phyloP scores from a whole-genome alignment of 2,113 vertebrate species.

The Heloderma charlesbogerti region DNA sequence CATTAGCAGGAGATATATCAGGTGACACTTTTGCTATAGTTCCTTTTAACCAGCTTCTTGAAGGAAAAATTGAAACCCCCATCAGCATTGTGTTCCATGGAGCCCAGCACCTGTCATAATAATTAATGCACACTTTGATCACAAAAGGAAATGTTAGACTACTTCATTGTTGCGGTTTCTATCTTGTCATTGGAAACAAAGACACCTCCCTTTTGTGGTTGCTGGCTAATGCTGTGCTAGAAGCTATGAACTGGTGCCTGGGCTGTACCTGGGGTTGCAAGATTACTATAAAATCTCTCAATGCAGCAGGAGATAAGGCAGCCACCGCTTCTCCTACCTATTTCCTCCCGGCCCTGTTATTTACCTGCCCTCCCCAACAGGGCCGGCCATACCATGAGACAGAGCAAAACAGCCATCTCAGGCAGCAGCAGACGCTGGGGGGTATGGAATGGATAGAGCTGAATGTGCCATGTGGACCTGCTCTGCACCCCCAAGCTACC shows the following conservation, averaged over 20 bases:
- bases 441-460: too few species aligned
- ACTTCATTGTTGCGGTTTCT: constrained; percentile 20
- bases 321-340: not conserved
- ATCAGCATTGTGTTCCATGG: constrained; percentile 15
- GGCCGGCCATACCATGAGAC: too few species aligned
- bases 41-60: constrained; percentile 35
- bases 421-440: too few species aligned
- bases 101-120: constrained; percentile 21
- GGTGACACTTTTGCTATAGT: constrained; percentile 15
- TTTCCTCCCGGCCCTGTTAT: not conserved
- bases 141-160: constrained; percentile 24
- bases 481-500: too few species aligned
- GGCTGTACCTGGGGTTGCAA: too few species aligned
- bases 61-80: constrained; percentile 5
- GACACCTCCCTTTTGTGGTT: not conserved
- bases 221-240: not conserved
- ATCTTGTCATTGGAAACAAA: not conserved
- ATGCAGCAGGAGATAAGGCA: not conserved
- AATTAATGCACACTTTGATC: constrained; percentile 17
- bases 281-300: too few species aligned
- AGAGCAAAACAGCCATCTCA: too few species aligned
- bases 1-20: constrained; percentile 46
- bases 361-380: too few species aligned
- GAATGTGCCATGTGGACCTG: too few species aligned
- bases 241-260: too few species aligned